A percentile compares a stretch with the other conserved stretches of the same genome.
These are phyloP conservation scores for Triops longicaudatus DNA, from an alignment of 1,140 invertebrate species.

Conservation along the genomic window DNA sequence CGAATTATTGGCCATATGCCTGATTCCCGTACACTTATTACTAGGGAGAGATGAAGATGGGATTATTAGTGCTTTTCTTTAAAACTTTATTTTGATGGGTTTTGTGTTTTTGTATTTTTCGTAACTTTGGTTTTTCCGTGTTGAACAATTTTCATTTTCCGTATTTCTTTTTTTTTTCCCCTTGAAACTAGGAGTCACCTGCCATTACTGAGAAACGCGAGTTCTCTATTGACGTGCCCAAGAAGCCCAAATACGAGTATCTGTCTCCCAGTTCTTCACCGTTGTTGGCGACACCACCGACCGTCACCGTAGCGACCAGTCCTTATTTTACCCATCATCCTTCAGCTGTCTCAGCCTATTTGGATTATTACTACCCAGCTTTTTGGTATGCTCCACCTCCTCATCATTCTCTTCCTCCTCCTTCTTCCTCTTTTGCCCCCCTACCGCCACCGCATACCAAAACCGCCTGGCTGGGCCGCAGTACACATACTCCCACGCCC, in stretches of 20 bases:
- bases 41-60: no score
- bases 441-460: background rate
- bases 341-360: background rate
- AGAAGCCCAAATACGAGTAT: background rate
- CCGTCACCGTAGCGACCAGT: background rate
- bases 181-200: background rate
- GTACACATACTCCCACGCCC: background rate
- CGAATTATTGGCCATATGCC: no score
- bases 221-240: background rate
- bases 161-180: background rate
- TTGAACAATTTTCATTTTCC: no score
- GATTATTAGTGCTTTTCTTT: no score
- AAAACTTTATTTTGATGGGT: no score
- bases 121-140: no score
- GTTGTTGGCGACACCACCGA: background rate
- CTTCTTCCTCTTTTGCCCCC: background rate
- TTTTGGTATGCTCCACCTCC: background rate
- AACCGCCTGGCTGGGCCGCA: background rate
- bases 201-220: background rate
- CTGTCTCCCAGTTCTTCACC: background rate
- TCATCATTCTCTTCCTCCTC: no score
- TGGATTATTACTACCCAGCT: background rate
- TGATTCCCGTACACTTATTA: no score
- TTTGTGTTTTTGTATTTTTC: no score
- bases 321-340: background rate